Evolutionary conservation across 53 echinoderm and acorn worm species (phyloP), one percentile per base, ranked within the genome.

Genomic region (Holothuria leucospilota): DNA sequence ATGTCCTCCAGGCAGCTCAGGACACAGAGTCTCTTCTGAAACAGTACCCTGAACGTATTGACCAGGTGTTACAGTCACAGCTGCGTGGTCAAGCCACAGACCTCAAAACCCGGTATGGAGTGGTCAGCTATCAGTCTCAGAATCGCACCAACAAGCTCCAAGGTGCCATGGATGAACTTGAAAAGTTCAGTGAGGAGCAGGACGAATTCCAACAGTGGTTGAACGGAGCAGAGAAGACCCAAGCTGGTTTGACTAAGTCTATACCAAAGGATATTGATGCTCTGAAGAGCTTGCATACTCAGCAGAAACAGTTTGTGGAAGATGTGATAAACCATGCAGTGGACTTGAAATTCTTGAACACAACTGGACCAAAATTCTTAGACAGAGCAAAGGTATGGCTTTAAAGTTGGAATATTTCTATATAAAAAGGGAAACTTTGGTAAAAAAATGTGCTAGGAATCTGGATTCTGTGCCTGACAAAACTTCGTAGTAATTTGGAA

Each of bases 81-180:
- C 92, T 96, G 3, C 90, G 94, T n/a, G 89, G 81, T 85, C 86
- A 91, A 2, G 93, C 95, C 71, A 85, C 89, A 6, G 92, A 94
- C 87, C 94, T 96, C 87, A 92, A 93, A 81, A 83, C 92, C 38
- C 91, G 96, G 84, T 96, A 96, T 82, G 93, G 91, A 82, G 94
- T 96, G 11, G 91, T 94, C 87, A 96, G 81, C 94, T 92, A 92
- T 94, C 94, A 94, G 65, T 94, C 94, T 49, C 90, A 92, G 87
- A 96, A 96, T 85, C 87, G 96, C 52, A 62, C 87, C 59, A 96
- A 93, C 66, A 93, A 90, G 86, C 90, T 96, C 56, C 72, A 82
- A 18, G 86, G 91, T 6, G 84, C 89, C 13, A 67, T 84, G 6
- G 96, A 94, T 18, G 96, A 96, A 59, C 89, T 96, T 58, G 86